Base-by-base conservation (phyloP, 2,888 invertebrate genomes). In the Sipha maydis region DNA sequence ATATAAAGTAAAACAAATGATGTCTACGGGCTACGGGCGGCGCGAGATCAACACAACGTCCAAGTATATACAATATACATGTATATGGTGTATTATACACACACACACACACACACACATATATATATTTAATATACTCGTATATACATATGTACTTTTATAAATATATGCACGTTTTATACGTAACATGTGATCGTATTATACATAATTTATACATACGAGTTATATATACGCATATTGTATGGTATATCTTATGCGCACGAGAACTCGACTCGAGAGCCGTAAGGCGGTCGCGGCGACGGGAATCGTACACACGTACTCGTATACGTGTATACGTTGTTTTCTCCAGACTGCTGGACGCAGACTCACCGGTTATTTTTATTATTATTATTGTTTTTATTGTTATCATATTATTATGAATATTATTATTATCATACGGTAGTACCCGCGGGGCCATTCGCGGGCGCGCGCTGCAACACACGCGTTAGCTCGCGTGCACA, bases 1-100 rank as follows among this genome's bases (percentile, higher is more conserved):
- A 28, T 61, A 80, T 25, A 38, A 41, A 38, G 38, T 41, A 80
- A 80, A 86, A 80, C 86, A 80, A 86, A 86, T 73, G 80, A 86
- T 61, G 86, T 86, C 80, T 80, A 80, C 41, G 79, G 79, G 79
- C 84, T 56, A 84, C 38, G 61, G 34, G 76, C 38, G 76, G 34
- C 34, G 31, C 9, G 54, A 67, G 85, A 34, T 41, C 9, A 38
- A 76, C 61, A 34, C n/a, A 28, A 28, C 78, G 78, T 28, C 78
- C 82, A 41, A 14, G 19, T 28, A 19, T 48, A 9, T 8, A n/a
- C n/a, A n/a, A n/a, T n/a, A n/a, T n/a, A n/a, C n/a, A n/a, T n/a
- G n/a, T n/a, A n/a, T n/a, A n/a, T n/a, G n/a, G n/a, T n/a, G n/a
- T n/a, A n/a, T n/a, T n/a, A n/a, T n/a, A n/a, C n/a, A n/a, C n/a